Base-by-base conservation (phyloP, 2,797 vertebrate species). In the Tragelaphus oryx region DNA sequence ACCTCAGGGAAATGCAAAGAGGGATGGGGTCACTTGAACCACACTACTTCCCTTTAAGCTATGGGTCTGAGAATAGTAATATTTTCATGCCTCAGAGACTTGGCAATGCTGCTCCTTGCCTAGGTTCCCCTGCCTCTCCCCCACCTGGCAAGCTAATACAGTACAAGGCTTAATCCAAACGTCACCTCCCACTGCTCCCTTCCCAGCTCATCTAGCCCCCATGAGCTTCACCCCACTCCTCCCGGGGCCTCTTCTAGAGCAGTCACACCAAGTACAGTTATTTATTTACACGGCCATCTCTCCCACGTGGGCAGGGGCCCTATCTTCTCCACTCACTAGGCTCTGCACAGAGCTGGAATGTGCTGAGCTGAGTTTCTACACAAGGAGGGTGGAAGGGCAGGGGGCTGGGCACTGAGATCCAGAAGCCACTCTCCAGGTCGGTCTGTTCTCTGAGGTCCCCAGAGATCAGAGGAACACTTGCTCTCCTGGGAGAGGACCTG, bases 311-410 rank as follows among this genome's bases (percentile, higher is more conserved):
- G 92, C 50, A 30, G 94, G 82, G 95, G 95, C 85, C 95, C 90
- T 30, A 41, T 62, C 92, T 93, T 94, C 74, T 94, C 93, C 48
- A 52, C 84, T 93, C n/a, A 62, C 85, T 79, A 87, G 90, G 85
- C 79, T 97, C 83, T 85, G 82, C 92, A 18, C 79, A 76, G 76
- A 90, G 60, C 59, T 96, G 93, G 97, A 97, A 96, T 96, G 95
- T 96, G 96, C 96, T 95, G 93, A 96, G 92, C 83, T 10, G 33
- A 82, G 62, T 83, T 93, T 97, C 89, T 95, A 24, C 57, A 37
- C 37, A 55, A 52, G 92, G 71, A 89, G 44, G 86, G 68, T 60
- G 28, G 90, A 28, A n/a, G 91, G 50, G 52, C 55, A 65, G 65
- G 52, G 75, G 65, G n/a, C 4, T 89, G 84, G 93, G 92, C 52